Evolutionary conservation across 2,888 invertebrate species (phyloP).

Genomic region (Iselma pallidipennis): DNA sequence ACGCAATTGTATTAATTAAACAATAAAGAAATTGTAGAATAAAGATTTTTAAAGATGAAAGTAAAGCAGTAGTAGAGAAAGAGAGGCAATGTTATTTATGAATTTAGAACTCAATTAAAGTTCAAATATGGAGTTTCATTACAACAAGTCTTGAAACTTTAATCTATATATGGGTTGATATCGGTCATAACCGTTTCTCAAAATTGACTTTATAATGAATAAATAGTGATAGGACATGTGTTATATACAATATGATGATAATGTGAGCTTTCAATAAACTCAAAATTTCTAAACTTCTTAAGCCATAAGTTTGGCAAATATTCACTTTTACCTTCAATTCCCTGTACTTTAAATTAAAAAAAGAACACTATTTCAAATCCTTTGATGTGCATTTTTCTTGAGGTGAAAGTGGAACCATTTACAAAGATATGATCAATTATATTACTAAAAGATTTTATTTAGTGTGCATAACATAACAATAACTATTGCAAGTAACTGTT

Average conservation of each 20-base stretch:
- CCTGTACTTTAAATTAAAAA: too few species aligned
- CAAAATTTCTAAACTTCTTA: not conserved
- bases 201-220: not conserved
- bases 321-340: not conserved
- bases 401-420: not conserved
- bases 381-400: too few species aligned
- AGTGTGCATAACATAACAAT: not conserved
- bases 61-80: not conserved
- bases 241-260: not conserved
- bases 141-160: not conserved
- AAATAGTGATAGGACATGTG: too few species aligned
- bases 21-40: too few species aligned
- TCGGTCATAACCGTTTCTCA: not conserved
- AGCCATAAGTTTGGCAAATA: not conserved
- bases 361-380: too few species aligned
- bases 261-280: not conserved
- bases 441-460: not conserved
- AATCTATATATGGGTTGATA: not conserved
- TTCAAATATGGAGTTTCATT: not conserved
- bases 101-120: not conserved
- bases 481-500: not conserved
- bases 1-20: not conserved
- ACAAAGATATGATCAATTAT: not conserved
- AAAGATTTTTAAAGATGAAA: not conserved
- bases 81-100: not conserved